These are phyloP conservation scores for Nothocercus julius DNA, from an alignment of 2,113 vertebrate genomes.

Conservation along the genomic window DNA sequence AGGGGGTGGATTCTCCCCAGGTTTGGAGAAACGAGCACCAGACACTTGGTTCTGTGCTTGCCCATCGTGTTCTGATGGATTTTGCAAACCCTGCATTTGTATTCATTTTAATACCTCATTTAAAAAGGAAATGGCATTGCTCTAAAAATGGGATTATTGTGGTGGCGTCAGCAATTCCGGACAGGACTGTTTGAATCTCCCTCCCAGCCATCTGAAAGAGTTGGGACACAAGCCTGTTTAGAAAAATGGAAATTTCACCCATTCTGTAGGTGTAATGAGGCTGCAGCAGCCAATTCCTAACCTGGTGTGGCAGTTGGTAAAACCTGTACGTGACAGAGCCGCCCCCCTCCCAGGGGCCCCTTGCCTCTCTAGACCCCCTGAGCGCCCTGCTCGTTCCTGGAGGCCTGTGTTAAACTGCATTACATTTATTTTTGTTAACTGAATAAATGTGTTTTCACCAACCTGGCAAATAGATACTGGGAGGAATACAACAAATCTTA, in stretches of 20 bases:
- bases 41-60: background rate
- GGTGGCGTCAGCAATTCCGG: background rate
- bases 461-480: background rate
- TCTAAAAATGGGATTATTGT: background rate
- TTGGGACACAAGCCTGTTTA: too few species aligned
- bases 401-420: too few species aligned
- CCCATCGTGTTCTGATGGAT: rapidly evolving
- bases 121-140: background rate
- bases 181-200: background rate
- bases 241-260: background rate
- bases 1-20: background rate
- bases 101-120: rapidly evolving
- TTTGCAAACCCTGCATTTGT: rapidly evolving
- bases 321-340: too few species aligned
- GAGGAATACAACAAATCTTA: too few species aligned
- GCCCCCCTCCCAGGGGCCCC: too few species aligned
- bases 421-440: too few species aligned
- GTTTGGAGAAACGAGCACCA: background rate
- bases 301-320: background rate
- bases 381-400: background rate
- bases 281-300: too few species aligned
- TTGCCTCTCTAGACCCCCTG: background rate
- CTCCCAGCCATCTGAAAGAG: background rate
- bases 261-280: background rate
- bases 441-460: background rate